These are phyloP conservation scores for Macrosiphum euphorbiae DNA, from an alignment of 2,888 invertebrate species.

Conservation along the genomic window DNA sequence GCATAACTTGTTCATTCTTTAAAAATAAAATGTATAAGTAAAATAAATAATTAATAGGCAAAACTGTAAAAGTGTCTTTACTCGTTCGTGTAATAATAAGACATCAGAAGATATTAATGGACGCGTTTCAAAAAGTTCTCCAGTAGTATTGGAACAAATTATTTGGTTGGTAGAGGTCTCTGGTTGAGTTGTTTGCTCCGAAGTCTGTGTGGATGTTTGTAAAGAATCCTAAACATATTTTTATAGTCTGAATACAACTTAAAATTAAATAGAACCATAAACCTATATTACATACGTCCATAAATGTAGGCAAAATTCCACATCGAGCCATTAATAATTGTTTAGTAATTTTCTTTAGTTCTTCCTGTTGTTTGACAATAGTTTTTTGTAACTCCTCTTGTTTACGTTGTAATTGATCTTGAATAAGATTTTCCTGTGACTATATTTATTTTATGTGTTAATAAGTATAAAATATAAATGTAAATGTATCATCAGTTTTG, in stretches of 20 bases:
- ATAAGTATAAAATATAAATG: slow-evolving; percentile 5
- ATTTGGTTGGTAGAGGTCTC: slow-evolving; percentile 35
- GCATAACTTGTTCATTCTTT: slow-evolving; percentile 58
- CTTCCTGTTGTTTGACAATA: slow-evolving; percentile 88
- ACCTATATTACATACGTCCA: slow-evolving; percentile 38
- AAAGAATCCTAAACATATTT: slow-evolving; percentile 38
- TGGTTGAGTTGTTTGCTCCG: slow-evolving; percentile 42
- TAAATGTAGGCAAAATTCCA: slow-evolving; percentile 74
- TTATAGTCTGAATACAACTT: background rate
- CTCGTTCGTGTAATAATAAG: slow-evolving; percentile 40
- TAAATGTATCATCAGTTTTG: background rate
- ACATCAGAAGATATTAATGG: slow-evolving; percentile 55
- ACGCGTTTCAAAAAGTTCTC: slow-evolving; percentile 9
- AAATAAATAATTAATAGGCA: background rate
- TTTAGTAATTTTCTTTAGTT: slow-evolving; percentile 87
- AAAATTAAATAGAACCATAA: background rate
- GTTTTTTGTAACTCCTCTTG: slow-evolving; percentile 88
- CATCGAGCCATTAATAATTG: slow-evolving; percentile 86
- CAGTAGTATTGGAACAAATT: slow-evolving; percentile 35
- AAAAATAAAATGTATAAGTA: slow-evolving; percentile 18
- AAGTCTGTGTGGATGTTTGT: slow-evolving; percentile 19
- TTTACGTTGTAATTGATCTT: slow-evolving; percentile 84
- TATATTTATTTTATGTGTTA: slow-evolving; percentile 69
- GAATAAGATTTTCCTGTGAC: slow-evolving; percentile 75
- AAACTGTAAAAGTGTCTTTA: background rate